Evolutionary conservation across 2,888 invertebrate species (phyloP), one percentile per base, ranked within the genome.

Genomic region (Caenorhabditis doughertyi): DNA sequence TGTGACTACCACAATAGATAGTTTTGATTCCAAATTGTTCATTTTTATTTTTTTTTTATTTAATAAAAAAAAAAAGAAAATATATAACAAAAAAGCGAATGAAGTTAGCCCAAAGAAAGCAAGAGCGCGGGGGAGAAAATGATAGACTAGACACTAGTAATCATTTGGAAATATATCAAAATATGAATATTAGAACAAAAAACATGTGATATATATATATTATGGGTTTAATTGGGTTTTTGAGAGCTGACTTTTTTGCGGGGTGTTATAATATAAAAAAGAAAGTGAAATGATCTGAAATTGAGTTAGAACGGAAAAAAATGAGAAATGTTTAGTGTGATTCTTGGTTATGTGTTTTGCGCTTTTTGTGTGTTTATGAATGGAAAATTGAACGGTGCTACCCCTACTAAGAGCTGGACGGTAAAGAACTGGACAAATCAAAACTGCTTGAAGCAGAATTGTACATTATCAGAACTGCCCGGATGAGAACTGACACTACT

Each of bases 281-380:
- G 23, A 67, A 39, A 39, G 13, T 7, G 32, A 32, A 9, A 32
- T 53, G 58, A 58, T 8, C 58, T 23, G 58, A 58, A 58, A 58
- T 58, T 58, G 58, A 58, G 39, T 58, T 58, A 58, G 58, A 39
- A 58, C 32, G 32, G 56, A 58, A n/a, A 35, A 5, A 29, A 58
- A 35, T 16, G 35, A 58, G 35, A 2, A 58, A 39, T 39, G 2
- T 39, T 39, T 39, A 39, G 58, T 55, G 9, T 9, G 39, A 13
- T n/a, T n/a, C n/a, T n/a, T n/a, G n/a, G n/a, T n/a, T n/a, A 39
- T 39, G 39, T 39, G 39, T 18, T 47, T 47, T 18, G 21, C 21
- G 13, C 7, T 5, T n/a, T 11, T 51, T 21, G 23, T n/a, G 25
- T 2, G 23, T 5, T 21, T 25, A 8, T 51, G 29, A 55, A 55